Evolutionary conservation across 2,888 invertebrate species (phyloP).

Genomic region (Athalia circularis): DNA sequence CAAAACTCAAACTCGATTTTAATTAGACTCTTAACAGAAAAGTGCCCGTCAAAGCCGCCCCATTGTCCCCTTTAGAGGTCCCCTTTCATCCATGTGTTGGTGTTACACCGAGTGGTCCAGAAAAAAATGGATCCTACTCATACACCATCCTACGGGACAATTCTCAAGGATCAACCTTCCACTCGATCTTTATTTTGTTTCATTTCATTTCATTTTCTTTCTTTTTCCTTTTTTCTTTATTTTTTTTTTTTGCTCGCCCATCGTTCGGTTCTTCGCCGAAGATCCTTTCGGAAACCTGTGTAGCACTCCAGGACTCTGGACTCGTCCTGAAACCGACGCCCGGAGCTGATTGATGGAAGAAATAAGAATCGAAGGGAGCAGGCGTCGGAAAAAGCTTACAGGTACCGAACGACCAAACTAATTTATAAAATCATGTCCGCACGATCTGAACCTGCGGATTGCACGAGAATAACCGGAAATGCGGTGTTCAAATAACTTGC

Average conservation of each 20-base stretch:
- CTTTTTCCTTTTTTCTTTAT: not conserved
- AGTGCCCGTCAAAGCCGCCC: conserved; percentile 52
- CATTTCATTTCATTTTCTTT: not conserved
- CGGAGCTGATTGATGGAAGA: conserved; percentile 53
- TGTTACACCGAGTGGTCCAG: not conserved
- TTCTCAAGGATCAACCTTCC: not conserved
- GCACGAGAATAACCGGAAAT: not conserved
- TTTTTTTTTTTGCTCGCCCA: not conserved
- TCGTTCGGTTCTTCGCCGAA: conserved; percentile 1
- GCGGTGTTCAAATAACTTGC: no score
- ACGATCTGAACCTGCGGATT: no score
- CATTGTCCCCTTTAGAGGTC: not conserved
- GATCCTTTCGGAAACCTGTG: conserved; percentile 21
- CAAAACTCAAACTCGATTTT: conserved; percentile 53
- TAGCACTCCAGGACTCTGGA: conserved; percentile 9
- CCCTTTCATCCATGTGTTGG: not conserved
- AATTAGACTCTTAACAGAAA: conserved; percentile 53
- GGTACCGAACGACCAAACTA: conserved; percentile 52
- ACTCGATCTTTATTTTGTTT: not conserved
- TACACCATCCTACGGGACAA: not conserved
- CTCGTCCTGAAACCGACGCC: conserved; percentile 1
- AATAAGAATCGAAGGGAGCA: conserved; percentile 28
- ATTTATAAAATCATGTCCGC: conserved; percentile 58
- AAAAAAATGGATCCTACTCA: not conserved
- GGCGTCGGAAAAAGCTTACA: conserved; percentile 26